These are phyloP conservation scores for Agriotes lineatus DNA, from an alignment of 2,888 invertebrate species.

Conservation along the genomic window DNA sequence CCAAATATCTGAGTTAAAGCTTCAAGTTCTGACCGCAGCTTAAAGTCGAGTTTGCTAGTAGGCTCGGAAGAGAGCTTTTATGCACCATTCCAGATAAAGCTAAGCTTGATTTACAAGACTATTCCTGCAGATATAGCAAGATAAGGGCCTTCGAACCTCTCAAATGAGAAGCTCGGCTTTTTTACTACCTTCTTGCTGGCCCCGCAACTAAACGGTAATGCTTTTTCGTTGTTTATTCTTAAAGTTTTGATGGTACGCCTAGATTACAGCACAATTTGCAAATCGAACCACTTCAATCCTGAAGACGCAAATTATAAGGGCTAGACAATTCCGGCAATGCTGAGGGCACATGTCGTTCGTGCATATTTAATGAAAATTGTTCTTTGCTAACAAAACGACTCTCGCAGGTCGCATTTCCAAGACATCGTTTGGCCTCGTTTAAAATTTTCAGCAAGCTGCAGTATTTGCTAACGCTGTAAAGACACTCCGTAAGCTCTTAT, in stretches of 20 bases:
- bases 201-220: constrained; percentile 39
- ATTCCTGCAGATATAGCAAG: constrained; percentile 48
- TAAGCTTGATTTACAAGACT: constrained; percentile 54
- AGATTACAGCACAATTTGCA: background rate
- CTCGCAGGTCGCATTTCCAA: constrained; percentile 2
- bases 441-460: background rate
- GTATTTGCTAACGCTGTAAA: background rate
- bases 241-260: constrained; percentile 4
- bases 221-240: constrained; percentile 37
- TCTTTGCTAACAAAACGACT: constrained; percentile 1
- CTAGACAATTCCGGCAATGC: background rate
- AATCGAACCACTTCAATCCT: background rate
- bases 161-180: constrained; percentile 41
- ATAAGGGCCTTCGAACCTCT: constrained; percentile 48
- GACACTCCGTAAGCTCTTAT: constrained; percentile 4
- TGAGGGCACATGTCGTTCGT: background rate
- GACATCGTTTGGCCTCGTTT: constrained; percentile 1
- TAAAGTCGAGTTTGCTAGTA: constrained; percentile 31
- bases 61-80: constrained; percentile 45
- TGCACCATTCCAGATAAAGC: constrained; percentile 52
- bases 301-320: background rate
- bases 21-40: constrained; percentile 36
- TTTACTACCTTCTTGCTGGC: constrained; percentile 28
- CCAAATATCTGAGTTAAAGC: constrained; percentile 31
- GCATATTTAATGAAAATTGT: constrained; percentile 16